Base-by-base conservation (phyloP, 2,113 vertebrate genomes). In the Recurvirostra avosetta region DNA sequence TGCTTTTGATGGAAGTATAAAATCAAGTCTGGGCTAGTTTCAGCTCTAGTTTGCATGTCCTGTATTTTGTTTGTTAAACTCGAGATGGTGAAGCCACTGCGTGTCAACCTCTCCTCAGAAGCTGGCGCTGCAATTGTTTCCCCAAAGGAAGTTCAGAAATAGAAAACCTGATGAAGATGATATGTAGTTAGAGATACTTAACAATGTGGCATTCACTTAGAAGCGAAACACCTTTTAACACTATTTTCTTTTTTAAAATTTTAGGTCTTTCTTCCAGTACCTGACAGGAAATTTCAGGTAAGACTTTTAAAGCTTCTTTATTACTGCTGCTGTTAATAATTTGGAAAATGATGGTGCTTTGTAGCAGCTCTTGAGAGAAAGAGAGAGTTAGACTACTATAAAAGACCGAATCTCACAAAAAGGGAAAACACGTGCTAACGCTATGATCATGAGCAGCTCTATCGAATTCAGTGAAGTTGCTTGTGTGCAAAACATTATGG, bases 111-210 rank as follows among this genome's bases (percentile, higher is more conserved):
- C 71, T 73, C 92, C 86, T 93, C 96, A 61, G 92, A 94, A 66
- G 94, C 90, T 92, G 86, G 68, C 9, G 26, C 68, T 70, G 92
- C 73, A 85, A 47, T 86, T 90, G 85, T 95, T 90, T 94, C 84
- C 77, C 91, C 95, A 93, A 95, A 97, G 97, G 97, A 97, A 97
- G 96, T 96, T 85, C 95, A 97, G 95, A 97, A 97, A 97, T 96
- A 97, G 97, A 62, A 96, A 94, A 77, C 45, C 71, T 58, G 96
- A 97, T 97, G 59, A 85, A 96, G 77, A 88, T 0, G 95, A 97
- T 96, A 96, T 13, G 77, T 76, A 82, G 66, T 53, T 62, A 11
- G 38, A 96, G 74, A 73, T 71, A 71, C 63, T 94, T 82, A 79
- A 93, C 62, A 18, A 50, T 19, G 75, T 70, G 52, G 45, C 80